Percentiles rank a stretch among this genome's conserved stretches.
These are phyloP conservation scores for Pseudomugil gertrudae DNA, from an alignment of 2,797 vertebrate species.

Conservation along the genomic window DNA sequence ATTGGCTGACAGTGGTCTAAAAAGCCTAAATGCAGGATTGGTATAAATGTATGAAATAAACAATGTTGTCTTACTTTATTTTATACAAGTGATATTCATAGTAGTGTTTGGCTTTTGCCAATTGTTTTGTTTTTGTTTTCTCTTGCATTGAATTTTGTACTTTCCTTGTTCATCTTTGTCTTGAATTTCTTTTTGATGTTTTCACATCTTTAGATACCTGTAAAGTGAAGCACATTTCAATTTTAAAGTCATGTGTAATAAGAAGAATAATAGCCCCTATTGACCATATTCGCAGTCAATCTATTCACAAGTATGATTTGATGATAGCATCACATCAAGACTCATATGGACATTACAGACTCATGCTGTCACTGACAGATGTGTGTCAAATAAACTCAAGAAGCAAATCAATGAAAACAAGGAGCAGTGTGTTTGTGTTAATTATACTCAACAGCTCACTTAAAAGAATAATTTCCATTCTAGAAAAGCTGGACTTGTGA, in stretches of 20 bases:
- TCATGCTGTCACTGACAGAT: conserved; percentile 43
- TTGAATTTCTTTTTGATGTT: no score
- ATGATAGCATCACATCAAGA: conserved; percentile 51
- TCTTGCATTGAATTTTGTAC: no score
- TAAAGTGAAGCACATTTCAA: conserved; percentile 30
- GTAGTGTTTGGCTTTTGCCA: no score
- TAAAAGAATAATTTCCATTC: conserved; percentile 70
- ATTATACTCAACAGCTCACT: conserved; percentile 70
- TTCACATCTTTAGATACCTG: conserved; percentile 34
- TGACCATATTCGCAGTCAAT: no score
- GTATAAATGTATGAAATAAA: no score
- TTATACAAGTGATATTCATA: no score
- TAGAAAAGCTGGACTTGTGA: conserved; percentile 78
- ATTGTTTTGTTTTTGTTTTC: no score
- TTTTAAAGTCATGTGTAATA: conserved; percentile 25
- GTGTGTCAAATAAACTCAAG: conserved; percentile 52
- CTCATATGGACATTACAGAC: conserved; percentile 51
- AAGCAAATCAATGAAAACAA: conserved; percentile 31
- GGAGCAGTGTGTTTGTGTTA: conserved; percentile 16
- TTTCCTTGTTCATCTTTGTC: no score
- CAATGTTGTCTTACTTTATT: no score
- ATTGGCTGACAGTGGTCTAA: no score
- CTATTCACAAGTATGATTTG: conserved; percentile 65
- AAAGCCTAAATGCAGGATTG: no score
- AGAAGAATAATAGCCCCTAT: conserved; percentile 21